These are phyloP conservation scores for Yponomeuta malinellus DNA, from an alignment of 2,888 invertebrate genomes.

Conservation along the genomic window DNA sequence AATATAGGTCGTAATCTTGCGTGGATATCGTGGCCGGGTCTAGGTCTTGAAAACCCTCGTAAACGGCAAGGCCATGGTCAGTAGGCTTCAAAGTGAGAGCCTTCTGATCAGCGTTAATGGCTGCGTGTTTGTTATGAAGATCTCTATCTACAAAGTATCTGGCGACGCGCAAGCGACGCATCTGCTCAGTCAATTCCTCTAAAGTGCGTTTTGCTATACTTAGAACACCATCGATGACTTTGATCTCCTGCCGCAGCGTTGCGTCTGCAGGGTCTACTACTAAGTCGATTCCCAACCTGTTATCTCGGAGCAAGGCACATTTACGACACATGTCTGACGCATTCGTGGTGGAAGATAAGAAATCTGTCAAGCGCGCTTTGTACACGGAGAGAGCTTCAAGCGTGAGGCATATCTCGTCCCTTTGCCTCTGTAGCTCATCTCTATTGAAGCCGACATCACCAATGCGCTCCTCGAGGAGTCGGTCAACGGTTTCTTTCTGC, in stretches of 20 bases:
- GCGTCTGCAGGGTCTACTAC: conserved; percentile 83
- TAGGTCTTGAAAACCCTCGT: conserved; percentile 71
- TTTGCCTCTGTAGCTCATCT: conserved; percentile 84
- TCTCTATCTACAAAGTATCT: conserved; percentile 84
- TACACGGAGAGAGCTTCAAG: conserved; percentile 86
- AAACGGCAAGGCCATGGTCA: conserved; percentile 76
- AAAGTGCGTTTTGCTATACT: conserved; percentile 75
- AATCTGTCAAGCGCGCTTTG: conserved; percentile 84
- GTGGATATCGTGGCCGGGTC: conserved; percentile 72
- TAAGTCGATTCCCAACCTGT: conserved; percentile 80
- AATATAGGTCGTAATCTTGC: conserved; percentile 80
- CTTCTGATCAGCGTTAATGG: conserved; percentile 79
- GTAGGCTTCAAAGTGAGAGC: conserved; percentile 77
- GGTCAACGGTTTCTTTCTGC: conserved; percentile 86
- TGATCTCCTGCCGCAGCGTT: conserved; percentile 81
- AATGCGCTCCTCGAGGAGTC: conserved; percentile 86
- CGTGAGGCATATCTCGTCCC: conserved; percentile 85
- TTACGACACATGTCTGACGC: conserved; percentile 76
- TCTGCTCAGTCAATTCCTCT: conserved; percentile 82
- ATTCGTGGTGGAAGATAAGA: conserved; percentile 80
- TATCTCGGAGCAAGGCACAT: conserved; percentile 81
- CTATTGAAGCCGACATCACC: conserved; percentile 88
- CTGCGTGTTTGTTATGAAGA: conserved; percentile 81
- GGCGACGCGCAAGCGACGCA: conserved; percentile 81
- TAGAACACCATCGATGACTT: conserved; percentile 76